Base-by-base conservation (phyloP, 2,888 invertebrate species). In the Lasioglossum leucozonium region DNA sequence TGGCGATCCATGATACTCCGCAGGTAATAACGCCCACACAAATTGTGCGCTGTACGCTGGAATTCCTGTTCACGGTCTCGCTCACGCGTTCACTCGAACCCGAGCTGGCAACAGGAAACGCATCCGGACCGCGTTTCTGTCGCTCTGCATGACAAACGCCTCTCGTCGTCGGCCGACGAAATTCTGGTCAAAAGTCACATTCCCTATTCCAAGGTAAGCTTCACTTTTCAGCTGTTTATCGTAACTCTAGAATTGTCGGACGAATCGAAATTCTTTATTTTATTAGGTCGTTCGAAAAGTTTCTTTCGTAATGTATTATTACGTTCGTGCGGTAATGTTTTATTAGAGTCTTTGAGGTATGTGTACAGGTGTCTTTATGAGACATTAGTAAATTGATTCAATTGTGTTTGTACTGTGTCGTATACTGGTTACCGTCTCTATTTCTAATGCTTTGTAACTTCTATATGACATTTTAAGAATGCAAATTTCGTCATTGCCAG, bases 71-170 rank as follows among this genome's bases (percentile, higher is more conserved):
- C 22, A 22, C 67, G 37, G n/a, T 62, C 40, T 26, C 47, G 22
- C 73, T 65, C 73, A 67, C 81, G 65, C 82, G 8, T 22, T 84
- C 67, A 71, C 34, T 13, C 58, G 30, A 85, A 85, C 79, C 67
- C 83, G 83, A 78, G 72, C 55, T 74, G 81, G 72, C 55, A 77
- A 78, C 86, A 77, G 89, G 89, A 89, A 89, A 81, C 82, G 65
- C 81, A 78, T 88, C 89, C 89, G 89, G 89, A 73, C 51, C 51
- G 72, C 71, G 44, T n/a, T 16, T 86, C n/a, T 72, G 72, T 85
- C 79, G 72, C 71, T 58, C 40, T 26, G 55, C 67, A 78, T 81
- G 37, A 81, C 65, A 71, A 78, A 18, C 51, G 44, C 34, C 8
- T n/a, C 34, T 71, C n/a, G 2, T 58, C 22, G 73, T 47, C 40